Percentiles rank a stretch among this genome's conserved stretches.
These are phyloP conservation scores for Rhea pennata DNA, from an alignment of 2,113 vertebrate species.

Conservation along the genomic window DNA sequence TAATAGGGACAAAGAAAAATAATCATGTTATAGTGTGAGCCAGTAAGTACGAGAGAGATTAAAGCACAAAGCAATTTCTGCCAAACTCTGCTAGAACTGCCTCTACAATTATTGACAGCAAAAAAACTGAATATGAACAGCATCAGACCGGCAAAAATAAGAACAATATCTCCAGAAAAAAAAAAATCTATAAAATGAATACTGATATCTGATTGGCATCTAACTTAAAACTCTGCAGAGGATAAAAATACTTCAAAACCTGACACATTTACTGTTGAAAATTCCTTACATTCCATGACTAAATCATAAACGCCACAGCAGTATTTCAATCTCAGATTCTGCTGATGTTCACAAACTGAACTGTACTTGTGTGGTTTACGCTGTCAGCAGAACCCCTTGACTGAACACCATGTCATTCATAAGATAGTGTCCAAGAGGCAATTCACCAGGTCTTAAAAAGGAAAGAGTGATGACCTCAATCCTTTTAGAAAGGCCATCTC, in stretches of 20 bases:
- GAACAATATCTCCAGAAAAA: slow-evolving; percentile 2
- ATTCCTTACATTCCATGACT: slow-evolving; percentile 68
- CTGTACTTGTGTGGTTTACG: not conserved
- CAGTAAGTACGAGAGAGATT: slow-evolving; percentile 7
- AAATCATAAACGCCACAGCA: not conserved
- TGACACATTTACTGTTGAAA: slow-evolving; percentile 55
- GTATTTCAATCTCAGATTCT: slow-evolving; percentile 39
- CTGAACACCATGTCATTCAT: not conserved
- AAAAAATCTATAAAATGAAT: slow-evolving; percentile 46
- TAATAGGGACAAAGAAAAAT: slow-evolving; percentile 16
- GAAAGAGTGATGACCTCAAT: slow-evolving; percentile 43
- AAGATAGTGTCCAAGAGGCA: slow-evolving; percentile 49
- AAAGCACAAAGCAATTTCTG: slow-evolving; percentile 57
- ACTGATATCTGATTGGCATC: slow-evolving; percentile 43
- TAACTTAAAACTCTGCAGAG: slow-evolving; percentile 45
- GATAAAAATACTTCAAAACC: slow-evolving; percentile 66
- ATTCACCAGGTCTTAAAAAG: slow-evolving; percentile 30
- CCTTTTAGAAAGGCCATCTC: slow-evolving; percentile 25
- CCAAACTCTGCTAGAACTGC: slow-evolving; percentile 14
- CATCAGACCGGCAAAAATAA: not conserved
- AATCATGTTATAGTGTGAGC: slow-evolving; percentile 27
- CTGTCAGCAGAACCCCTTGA: slow-evolving; percentile 66
- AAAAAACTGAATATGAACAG: not conserved
- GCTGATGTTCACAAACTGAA: slow-evolving; percentile 56
- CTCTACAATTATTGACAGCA: slow-evolving; percentile 31